Percentiles rank a stretch among this genome's conserved stretches.
Conservation (phyloP, 2,888 invertebrate species). For the Erpobdella octoculata region DNA sequence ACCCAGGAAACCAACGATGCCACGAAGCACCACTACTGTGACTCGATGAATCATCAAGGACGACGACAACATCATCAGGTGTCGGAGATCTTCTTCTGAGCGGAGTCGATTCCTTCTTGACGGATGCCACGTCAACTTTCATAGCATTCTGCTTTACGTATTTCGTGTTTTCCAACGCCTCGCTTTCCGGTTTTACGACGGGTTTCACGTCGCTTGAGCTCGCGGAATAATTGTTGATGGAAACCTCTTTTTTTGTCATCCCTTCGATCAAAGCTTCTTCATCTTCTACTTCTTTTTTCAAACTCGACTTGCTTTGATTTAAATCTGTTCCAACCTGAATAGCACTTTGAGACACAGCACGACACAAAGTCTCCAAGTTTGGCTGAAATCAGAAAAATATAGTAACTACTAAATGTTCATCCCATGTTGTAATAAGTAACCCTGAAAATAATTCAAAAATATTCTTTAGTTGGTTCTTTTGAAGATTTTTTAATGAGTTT, state of each 20-base stretch:
- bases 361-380: too few relatives aligned
- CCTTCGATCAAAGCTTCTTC: constrained; percentile 4
- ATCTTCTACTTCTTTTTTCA: constrained; percentile 1
- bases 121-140: neutral
- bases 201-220: neutral
- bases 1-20: constrained; percentile 20
- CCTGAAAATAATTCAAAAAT: too few relatives aligned
- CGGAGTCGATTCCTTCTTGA: constrained; percentile 1
- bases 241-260: neutral
- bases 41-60: constrained; percentile 17
- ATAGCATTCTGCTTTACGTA: too few relatives aligned
- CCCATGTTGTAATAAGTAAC: too few relatives aligned
- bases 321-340: neutral
- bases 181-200: neutral
- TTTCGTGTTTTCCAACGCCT: neutral
- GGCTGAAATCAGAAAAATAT: too few relatives aligned
- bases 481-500: too few relatives aligned
- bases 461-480: too few relatives aligned
- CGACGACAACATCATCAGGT: constrained; percentile 22
- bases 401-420: too few relatives aligned
- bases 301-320: neutral
- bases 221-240: neutral
- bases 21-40: constrained; percentile 15
- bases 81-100: constrained; percentile 16
- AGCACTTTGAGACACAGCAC: neutral